Evolutionary conservation across 1,140 invertebrate genomes (phyloP), one percentile per base, ranked within the genome.

Genomic region (Rhynchophorus ferrugineus): DNA sequence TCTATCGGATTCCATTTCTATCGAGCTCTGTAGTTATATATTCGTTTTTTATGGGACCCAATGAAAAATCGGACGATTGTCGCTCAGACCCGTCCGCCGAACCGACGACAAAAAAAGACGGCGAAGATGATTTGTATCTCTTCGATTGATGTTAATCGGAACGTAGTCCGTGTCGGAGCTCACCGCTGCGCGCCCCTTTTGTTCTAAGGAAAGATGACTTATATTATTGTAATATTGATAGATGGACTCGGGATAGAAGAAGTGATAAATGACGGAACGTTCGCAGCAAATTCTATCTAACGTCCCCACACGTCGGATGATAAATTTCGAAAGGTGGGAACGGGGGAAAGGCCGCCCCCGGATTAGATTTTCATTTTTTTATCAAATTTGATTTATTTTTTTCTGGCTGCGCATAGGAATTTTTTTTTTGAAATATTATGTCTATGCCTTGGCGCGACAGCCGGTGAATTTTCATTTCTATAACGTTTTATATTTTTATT

Each of bases 311-410:
- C 50, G n/a, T 50, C 41, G 45, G 51, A 54, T 61, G 59, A 61
- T 62, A 62, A 61, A 62, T 62, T 56, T 50, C 46, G 21, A 37
- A 62, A 62, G 61, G 61, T 62, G 61, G 49, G 54, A 57, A 61
- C 56, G 45, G 44, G n/a, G n/a, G n/a, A 50, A 54, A 35, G 35
- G 52, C 49, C 57, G 54, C 44, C 48, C 51, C 57, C 46, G 54
- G 54, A 62, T 62, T 62, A 61, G 56, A 62, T 58, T 62, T 61
- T 61, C 61, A 62, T 59, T 62, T 61, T 62, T 57, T 56, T 47
- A 61, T 59, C 56, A 52, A 61, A 56, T 62, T 62, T 61, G 59
- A 61, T 62, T 62, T 62, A 59, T 54, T 61, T 59, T n/a, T 59
- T 49, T 54, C 43, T 54, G 44, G 44, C 35, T n/a, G n/a, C 34